phyloP scores from a whole-genome alignment of 2,113 vertebrate genomes.

The Burhinus oedicnemus region DNA sequence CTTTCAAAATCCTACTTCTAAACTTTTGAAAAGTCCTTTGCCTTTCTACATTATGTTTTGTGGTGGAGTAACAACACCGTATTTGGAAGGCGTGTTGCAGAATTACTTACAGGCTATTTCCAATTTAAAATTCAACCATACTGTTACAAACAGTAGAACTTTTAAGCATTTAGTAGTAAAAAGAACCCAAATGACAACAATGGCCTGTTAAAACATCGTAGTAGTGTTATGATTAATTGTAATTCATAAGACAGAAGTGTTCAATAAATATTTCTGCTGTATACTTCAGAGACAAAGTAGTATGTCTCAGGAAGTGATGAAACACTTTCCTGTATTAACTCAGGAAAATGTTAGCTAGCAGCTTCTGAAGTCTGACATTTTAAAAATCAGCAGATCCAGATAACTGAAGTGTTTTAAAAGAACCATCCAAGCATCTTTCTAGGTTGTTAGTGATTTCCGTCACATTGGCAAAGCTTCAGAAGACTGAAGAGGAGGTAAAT shows the following conservation, averaged over 20 bases:
- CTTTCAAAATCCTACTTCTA: neutral
- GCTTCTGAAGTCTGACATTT: conserved; percentile 7
- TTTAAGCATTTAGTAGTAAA: neutral
- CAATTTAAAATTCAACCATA: neutral
- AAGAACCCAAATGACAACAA: neutral
- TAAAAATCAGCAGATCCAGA: conserved; percentile 5
- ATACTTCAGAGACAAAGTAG: neutral
- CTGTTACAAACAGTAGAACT: neutral
- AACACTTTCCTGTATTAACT: neutral
- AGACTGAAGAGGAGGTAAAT: neutral
- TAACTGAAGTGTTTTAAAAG: conserved; percentile 6
- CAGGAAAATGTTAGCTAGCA: neutral
- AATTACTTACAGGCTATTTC: neutral
- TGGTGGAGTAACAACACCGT: neutral
- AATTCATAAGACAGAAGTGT: neutral
- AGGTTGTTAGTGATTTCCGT: conserved; percentile 1
- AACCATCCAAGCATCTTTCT: neutral
- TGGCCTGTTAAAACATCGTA: neutral
- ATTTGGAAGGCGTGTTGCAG: neutral
- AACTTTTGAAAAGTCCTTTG: neutral
- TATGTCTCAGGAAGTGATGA: neutral
- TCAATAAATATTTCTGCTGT: neutral
- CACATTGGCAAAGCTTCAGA: neutral
- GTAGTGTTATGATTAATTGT: neutral
- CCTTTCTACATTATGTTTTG: neutral